Evolutionary conservation across 2,888 invertebrate species (phyloP), one percentile per base, ranked within the genome.

Genomic region (Dicyrtomina minuta): DNA sequence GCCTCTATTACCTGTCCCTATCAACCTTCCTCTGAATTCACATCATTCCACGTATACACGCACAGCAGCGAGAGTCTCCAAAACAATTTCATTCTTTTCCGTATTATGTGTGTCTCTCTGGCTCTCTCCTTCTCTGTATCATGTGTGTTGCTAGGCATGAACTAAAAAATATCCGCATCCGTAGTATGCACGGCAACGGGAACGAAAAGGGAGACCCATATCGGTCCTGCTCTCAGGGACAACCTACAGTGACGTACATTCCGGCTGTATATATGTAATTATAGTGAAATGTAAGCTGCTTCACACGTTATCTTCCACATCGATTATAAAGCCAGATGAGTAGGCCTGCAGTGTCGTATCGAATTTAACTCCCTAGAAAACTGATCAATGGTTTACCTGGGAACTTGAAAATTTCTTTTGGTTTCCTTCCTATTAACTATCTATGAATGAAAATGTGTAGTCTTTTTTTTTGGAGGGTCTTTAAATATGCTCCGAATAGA

Each of bases 311-410:
- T 33, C 33, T 33, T 33, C 33, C 33, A 33, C 33, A 33, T 33
- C 33, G 33, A 33, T 33, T 33, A 33, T 33, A 33, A 33, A 33
- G 33, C 33, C 8, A 33, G 33, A 33, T 33, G 33, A 33, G 33
- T 33, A 33, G 33, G 33, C 8, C 33, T 33, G 33, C 33, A 33
- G 33, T 5, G 33, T 33, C 33, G 33, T 33, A 33, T 33, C 33
- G 33, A 33, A 33, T 33, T 33, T 33, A 33, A 33, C 22, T 53
- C 22, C 22, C n/a, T 56, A 27, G 46, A 27, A 61, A 24, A 61
- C 49, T 61, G 61, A 61, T 61, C 61, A 49, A 46, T 61, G 61
- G 46, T 61, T 49, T 61, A 33, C 26, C 22, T 60, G 26, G 60
- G 22, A 22, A 27, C 61, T 46, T 27, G 26, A 61, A 27, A 60